Conservation (phyloP, 2,797 vertebrate species). For the Cryptoprocta ferox region DNA sequence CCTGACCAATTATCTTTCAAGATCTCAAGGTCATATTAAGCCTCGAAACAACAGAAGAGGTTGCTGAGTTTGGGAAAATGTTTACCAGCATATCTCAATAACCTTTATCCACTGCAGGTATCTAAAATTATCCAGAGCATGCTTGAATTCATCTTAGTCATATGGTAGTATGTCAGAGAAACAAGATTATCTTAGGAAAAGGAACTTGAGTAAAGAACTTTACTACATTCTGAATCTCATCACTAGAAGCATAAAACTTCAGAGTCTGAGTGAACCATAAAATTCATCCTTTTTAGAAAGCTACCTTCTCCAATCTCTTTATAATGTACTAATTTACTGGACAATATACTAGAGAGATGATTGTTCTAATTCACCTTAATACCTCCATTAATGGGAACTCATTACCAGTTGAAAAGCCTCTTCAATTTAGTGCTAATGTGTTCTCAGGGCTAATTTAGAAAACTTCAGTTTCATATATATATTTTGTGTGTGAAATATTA, state of each 20-base stretch:
- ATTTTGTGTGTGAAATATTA: background rate
- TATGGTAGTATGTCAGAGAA: background rate
- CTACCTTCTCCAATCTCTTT: conserved; percentile 21
- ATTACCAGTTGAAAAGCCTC: conserved; percentile 54
- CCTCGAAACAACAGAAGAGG: background rate
- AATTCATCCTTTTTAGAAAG: conserved; percentile 50
- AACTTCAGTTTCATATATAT: background rate
- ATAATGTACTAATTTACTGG: conserved; percentile 68
- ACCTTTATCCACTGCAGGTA: background rate
- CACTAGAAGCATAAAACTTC: conserved; percentile 8
- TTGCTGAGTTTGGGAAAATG: background rate
- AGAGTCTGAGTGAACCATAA: conserved; percentile 8
- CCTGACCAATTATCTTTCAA: background rate
- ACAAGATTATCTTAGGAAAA: background rate
- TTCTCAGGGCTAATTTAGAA: conserved; percentile 50
- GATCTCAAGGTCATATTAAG: background rate
- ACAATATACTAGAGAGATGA: conserved; percentile 55
- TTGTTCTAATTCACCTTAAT: conserved; percentile 67
- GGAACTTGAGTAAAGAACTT: background rate
- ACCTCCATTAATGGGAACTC: conserved; percentile 58
- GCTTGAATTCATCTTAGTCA: background rate
- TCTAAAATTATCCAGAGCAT: background rate
- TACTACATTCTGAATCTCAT: background rate
- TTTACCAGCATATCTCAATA: background rate
- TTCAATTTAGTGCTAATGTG: conserved; percentile 61